Base-by-base conservation (phyloP, 1,140 invertebrate species). In the Drosophila kanapiae region DNA sequence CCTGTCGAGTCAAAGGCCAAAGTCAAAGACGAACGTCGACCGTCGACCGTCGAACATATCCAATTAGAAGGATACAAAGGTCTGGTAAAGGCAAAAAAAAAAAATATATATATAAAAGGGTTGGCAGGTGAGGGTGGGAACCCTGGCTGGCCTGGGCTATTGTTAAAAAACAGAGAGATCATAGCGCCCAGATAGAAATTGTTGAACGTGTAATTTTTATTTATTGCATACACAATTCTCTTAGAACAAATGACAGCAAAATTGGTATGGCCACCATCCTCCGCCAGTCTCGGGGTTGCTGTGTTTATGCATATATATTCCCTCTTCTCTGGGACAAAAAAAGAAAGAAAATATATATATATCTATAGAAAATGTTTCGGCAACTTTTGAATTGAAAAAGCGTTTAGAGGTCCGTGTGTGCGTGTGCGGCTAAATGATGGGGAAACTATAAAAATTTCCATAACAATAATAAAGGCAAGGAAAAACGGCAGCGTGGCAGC, bases 401-500 rank as follows among this genome's bases (percentile, higher is more conserved):
- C 84, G 85, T 87, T 87, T 87, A 86, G 68, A 69, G 49, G 63
- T 77, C 76, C 2, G 40, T 62, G 63, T 56, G 57, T 63, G 68
- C 69, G 65, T 48, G 58, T 42, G 68, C 64, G 60, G 84, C 81
- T 90, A 90, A 90, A 90, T 90, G 85, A 90, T 90, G 85, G 85
- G 85, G 85, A 90, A 90, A 90, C 85, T 90, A 90, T 90, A 90
- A 90, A 90, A 90, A 90, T 90, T 90, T 90, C 83, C 85, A 90
- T 90, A 90, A 90, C 86, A 90, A 90, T 90, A 90, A 90, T 82
- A 90, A 90, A 85, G 63, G 83, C 82, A 76, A 54, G 59, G 64
- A 78, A 82, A 78, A 67, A 71, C 23, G 78, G 72, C 65, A 60
- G 42, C 57, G 16, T 35, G n/a, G 68, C 13, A 2, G 14, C 49